These are phyloP conservation scores for Dasysyrphus tricinctus DNA, from an alignment of 2,888 invertebrate species.

Conservation along the genomic window DNA sequence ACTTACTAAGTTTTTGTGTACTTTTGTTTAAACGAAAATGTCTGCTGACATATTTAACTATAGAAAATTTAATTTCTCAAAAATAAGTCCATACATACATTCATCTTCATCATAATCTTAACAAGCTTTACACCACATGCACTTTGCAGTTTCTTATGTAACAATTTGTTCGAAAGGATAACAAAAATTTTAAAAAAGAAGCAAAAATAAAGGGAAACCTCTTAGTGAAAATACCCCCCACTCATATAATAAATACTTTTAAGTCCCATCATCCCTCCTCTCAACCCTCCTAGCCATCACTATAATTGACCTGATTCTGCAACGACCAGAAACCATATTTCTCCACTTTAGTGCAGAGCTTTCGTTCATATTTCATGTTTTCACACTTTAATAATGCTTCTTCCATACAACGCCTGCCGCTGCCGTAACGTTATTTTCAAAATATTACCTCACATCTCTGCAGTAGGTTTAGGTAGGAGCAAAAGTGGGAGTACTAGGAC, in stretches of 20 bases:
- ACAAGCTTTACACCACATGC: constrained; percentile 26
- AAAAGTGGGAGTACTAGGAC: background rate
- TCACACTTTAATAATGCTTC: constrained; percentile 28
- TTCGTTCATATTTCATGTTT: constrained; percentile 32
- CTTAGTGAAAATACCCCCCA: background rate
- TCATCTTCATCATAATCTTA: constrained; percentile 2
- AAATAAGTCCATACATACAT: constrained; percentile 14
- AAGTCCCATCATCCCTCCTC: constrained; percentile 5
- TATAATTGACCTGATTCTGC: constrained; percentile 59
- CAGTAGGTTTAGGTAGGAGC: background rate
- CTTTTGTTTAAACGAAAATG: background rate
- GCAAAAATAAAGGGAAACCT: background rate
- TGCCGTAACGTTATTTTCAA: constrained; percentile 20
- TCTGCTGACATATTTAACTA: constrained; percentile 5
- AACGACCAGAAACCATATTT: constrained; percentile 49
- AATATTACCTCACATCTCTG: constrained; percentile 39
- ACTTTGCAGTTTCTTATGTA: constrained; percentile 46
- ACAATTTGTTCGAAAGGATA: constrained; percentile 25
- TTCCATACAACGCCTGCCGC: background rate
- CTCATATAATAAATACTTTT: background rate
- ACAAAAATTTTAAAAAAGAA: background rate
- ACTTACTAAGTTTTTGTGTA: background rate
- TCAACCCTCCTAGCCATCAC: constrained; percentile 13
- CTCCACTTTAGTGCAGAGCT: constrained; percentile 27
- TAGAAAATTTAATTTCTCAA: constrained; percentile 17